Evolutionary conservation across 2,797 vertebrate species (phyloP).

Genomic region (Typhlichthys eigenmanni): DNA sequence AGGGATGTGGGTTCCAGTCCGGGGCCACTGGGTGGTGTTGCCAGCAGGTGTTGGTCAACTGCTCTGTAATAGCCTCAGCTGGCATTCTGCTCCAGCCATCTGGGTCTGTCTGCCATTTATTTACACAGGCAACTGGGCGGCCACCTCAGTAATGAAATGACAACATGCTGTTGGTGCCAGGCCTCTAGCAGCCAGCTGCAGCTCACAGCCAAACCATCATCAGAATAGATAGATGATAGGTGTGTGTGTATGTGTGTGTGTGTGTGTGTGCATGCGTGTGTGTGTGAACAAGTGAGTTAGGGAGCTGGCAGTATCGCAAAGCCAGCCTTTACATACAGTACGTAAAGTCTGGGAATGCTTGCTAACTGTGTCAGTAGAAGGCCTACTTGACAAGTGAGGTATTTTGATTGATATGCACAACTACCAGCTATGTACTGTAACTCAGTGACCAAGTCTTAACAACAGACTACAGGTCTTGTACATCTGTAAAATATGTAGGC

Average conservation of each 20-base stretch:
- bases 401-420: no score
- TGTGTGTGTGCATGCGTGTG: background rate
- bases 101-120: constrained; percentile 60
- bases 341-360: no score
- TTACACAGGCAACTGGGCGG: constrained; percentile 54
- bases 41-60: constrained; percentile 74
- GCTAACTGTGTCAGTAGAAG: no score
- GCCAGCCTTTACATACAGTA: no score
- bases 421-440: no score
- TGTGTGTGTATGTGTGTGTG: background rate
- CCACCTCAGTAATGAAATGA: constrained; percentile 49
- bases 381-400: no score
- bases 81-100: constrained; percentile 55
- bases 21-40: constrained; percentile 48
- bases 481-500: no score
- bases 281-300: constrained; percentile 2
- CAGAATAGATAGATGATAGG: background rate
- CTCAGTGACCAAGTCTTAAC: no score
- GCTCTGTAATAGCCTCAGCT: constrained; percentile 57
- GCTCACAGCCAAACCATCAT: constrained; percentile 5
- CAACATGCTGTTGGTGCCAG: constrained; percentile 41
- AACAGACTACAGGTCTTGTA: no score
- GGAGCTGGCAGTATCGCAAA: background rate
- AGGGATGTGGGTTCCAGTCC: constrained; percentile 24
- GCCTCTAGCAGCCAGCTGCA: constrained; percentile 45